These are phyloP conservation scores for Caenorhabditis elegans DNA, from an alignment of 1,140 invertebrate species.

Conservation along the genomic window DNA sequence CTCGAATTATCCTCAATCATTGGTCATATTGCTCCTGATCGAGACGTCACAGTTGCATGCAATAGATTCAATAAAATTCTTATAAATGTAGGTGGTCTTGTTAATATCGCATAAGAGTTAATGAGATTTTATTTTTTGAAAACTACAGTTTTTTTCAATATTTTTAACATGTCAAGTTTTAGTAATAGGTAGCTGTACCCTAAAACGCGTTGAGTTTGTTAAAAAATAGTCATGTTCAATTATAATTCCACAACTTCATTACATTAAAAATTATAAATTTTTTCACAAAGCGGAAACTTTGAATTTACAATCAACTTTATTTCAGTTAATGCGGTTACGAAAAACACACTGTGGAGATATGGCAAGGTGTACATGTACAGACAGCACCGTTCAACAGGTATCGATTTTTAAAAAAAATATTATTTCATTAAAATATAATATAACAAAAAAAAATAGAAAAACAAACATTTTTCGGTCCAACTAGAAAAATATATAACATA, in stretches of 20 bases:
- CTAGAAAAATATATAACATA: too few relatives aligned
- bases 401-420: too few relatives aligned
- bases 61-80: constrained; percentile 10
- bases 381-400: not conserved
- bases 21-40: not conserved
- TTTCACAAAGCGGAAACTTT: not conserved
- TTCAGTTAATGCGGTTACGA: not conserved
- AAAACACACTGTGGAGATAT: constrained; percentile 35
- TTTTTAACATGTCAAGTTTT: too few relatives aligned
- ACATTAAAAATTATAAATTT: not conserved
- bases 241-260: not conserved
- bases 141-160: too few relatives aligned
- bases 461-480: too few relatives aligned
- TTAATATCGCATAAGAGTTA: too few relatives aligned
- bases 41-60: constrained; percentile 16
- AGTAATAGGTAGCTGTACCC: too few relatives aligned
- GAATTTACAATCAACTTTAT: not conserved
- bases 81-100: constrained; percentile 16
- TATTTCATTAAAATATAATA: too few relatives aligned
- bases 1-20: not conserved
- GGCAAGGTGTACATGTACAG: constrained; percentile 38
- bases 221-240: not conserved
- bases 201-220: too few relatives aligned
- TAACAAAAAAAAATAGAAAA: too few relatives aligned
- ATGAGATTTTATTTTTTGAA: too few relatives aligned